phyloP scores from a whole-genome alignment of 1,140 invertebrate species.

The Pissodes strobi region DNA sequence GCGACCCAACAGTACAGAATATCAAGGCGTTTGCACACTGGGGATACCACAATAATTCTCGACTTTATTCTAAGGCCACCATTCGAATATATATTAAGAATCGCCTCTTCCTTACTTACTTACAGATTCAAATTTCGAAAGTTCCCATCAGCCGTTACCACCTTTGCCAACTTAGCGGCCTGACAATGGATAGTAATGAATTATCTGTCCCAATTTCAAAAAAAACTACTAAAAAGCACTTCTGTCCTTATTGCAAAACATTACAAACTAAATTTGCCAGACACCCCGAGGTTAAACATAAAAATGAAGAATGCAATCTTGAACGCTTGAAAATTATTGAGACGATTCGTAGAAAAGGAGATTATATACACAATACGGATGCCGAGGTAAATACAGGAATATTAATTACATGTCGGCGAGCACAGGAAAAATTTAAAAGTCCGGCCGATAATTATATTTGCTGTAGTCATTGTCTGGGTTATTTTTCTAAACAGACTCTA shows the following conservation, averaged over 20 bases:
- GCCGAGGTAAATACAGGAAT: slow-evolving; percentile 3
- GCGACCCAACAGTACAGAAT: no score
- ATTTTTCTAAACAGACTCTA: slow-evolving; percentile 11
- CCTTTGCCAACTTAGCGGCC: neutral
- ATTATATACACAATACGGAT: slow-evolving; percentile 6
- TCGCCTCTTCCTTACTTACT: neutral
- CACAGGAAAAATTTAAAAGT: neutral
- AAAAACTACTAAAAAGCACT: slow-evolving; percentile 2
- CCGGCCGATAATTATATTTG: slow-evolving; percentile 6
- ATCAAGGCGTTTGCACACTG: no score
- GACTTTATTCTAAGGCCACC: no score
- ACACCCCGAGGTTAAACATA: slow-evolving; percentile 2
- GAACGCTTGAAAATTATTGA: slow-evolving; percentile 2
- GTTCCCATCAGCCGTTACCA: neutral
- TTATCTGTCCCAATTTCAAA: slow-evolving; percentile 8
- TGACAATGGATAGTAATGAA: slow-evolving; percentile 1
- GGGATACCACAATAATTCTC: no score
- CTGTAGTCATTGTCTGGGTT: slow-evolving; percentile 5
- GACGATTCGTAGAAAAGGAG: slow-evolving; percentile 1
- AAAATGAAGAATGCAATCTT: slow-evolving; percentile 4
- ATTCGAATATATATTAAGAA: no score
- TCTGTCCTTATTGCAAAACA: slow-evolving; percentile 15
- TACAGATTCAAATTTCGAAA: no score
- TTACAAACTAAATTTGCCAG: slow-evolving; percentile 14
- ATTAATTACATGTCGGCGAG: neutral